These are phyloP conservation scores for Epinotia ramella DNA, from an alignment of 2,888 invertebrate species.

Conservation along the genomic window DNA sequence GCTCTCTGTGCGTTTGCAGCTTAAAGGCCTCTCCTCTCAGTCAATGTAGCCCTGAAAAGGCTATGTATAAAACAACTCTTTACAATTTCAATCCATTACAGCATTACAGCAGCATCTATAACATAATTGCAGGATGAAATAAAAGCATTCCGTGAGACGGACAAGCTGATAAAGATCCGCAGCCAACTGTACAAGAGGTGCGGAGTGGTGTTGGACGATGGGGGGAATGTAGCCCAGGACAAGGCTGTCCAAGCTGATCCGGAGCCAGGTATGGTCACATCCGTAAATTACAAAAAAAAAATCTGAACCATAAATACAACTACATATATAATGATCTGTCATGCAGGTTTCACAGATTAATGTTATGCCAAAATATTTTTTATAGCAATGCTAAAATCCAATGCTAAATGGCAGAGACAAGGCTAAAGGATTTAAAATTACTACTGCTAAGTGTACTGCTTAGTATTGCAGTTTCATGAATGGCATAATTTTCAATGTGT, in stretches of 20 bases:
- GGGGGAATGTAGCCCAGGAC: constrained; percentile 64
- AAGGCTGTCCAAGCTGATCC: constrained; percentile 68
- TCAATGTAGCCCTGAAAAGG: too few species aligned
- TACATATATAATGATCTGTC: too few species aligned
- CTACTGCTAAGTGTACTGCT: not conserved
- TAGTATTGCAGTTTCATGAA: not conserved
- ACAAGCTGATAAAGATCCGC: constrained; percentile 65
- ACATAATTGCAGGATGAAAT: constrained; percentile 73
- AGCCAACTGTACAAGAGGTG: constrained; percentile 70
- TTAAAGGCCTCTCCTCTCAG: too few species aligned
- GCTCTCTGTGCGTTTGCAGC: too few species aligned
- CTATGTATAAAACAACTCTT: not conserved
- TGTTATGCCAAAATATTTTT: too few species aligned
- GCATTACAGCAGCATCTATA: not conserved
- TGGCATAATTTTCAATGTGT: not conserved
- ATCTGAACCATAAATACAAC: too few species aligned
- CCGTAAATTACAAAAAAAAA: too few species aligned
- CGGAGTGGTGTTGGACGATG: constrained; percentile 71
- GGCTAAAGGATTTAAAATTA: not conserved
- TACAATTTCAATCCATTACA: not conserved
- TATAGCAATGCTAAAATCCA: too few species aligned
- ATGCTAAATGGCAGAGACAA: not conserved
- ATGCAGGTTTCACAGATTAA: too few species aligned
- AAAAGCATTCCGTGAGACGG: constrained; percentile 67
- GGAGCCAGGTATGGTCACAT: constrained; percentile 48